Evolutionary conservation across 2,888 invertebrate species (phyloP), one percentile per base, ranked within the genome.

Genomic region (Drosophila multiciliata): DNA sequence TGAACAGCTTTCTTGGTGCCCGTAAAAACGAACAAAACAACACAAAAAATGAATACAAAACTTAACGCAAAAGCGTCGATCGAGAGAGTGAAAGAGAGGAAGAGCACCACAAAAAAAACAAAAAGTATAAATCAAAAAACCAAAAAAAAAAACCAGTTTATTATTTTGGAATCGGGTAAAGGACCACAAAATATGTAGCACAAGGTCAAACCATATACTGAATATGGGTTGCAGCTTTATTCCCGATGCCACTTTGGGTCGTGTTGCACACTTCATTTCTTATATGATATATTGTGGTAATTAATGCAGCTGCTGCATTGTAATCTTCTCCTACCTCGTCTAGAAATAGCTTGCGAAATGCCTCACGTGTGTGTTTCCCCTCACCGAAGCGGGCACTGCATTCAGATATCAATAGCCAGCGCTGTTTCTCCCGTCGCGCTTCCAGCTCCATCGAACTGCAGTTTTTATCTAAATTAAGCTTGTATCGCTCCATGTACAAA

Each of bases 401-500:
- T 73, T 93, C 93, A 17, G 93, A 93, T 82, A 93, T 93, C 70
- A 93, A 80, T 20, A 93, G 83, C 93, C 93, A 93, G 40, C 93
- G 92, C 42, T 92, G 90, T 76, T 93, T 93, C 80, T 93, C 93
- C 54, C 93, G 91, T 66, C 91, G 89, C 66, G 92, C 93, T 80
- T 93, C 93, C 75, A 93, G 75, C 80, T 93, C 93, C 93, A 93
- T 93, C 33, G 91, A 89, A 83, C 93, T 93, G 79, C 91, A 93
- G 80, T 92, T 92, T 81, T 91, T 92, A 90, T 92, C 93, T 86
- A 92, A 90, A 87, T 92, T 91, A 80, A 92, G 82, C 81, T 92
- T 92, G 84, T 93, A 92, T 62, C 90, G 90, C 78, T 92, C 91
- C 86, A 92, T 89, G 83, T 92, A 92, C 73, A 80, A 73, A 75